Conservation (phyloP, 2,797 vertebrate genomes). For the Melanogrammus aeglefinus region DNA sequence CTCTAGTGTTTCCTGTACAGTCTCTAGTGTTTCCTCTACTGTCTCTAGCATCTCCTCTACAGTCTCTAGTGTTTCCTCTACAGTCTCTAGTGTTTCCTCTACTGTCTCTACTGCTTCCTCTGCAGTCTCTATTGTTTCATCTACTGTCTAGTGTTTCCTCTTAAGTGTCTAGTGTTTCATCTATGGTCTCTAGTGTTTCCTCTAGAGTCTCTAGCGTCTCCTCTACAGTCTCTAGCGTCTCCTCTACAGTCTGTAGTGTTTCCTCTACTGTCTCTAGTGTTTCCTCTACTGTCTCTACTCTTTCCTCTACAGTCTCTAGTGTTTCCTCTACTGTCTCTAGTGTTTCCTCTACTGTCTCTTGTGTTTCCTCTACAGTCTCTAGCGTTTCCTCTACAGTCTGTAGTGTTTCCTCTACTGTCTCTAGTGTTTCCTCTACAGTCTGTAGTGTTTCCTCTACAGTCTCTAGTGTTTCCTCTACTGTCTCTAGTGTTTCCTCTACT, state of each 20-base stretch:
- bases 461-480: not conserved
- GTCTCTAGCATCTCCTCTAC: no score
- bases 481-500: conserved; percentile 22
- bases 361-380: not conserved
- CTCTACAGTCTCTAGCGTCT: not conserved
- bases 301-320: conserved; percentile 25
- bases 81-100: no score
- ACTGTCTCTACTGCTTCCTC: no score
- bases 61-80: not conserved
- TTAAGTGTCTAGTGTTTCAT: not conserved
- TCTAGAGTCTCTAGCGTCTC: not conserved
- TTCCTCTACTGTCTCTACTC: not conserved
- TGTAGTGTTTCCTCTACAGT: no score
- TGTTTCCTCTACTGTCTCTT: not conserved
- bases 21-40: conserved; percentile 58
- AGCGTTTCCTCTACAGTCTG: conserved; percentile 17
- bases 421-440: conserved; percentile 13
- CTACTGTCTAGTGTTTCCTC: no score
- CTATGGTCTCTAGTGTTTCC: not conserved
- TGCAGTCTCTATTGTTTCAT: no score
- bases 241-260: conserved; percentile 30
- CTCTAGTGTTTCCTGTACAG: no score
- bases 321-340: conserved; percentile 24
- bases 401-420: conserved; percentile 16
- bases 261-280: not conserved